phyloP scores from a whole-genome alignment of 2,113 vertebrate genomes.

The Thamnaconus septentrionalis region DNA sequence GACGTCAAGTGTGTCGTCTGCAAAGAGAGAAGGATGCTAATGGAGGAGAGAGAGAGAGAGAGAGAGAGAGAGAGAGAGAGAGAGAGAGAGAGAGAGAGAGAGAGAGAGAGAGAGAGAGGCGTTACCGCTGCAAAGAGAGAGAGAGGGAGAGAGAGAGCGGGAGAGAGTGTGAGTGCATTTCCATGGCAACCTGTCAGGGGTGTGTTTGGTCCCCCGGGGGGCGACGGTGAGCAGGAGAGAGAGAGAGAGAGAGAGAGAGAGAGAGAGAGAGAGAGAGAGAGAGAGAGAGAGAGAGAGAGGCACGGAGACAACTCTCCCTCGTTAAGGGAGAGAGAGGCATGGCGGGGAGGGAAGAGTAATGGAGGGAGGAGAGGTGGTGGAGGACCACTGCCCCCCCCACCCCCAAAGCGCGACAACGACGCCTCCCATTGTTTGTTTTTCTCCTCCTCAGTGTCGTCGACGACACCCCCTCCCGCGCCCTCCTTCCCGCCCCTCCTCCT shows the following conservation, averaged over 20 bases:
- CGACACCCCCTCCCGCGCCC: conserved; percentile 11
- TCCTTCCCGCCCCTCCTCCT: not conserved
- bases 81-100: conserved; percentile 13
- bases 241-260: conserved; percentile 38
- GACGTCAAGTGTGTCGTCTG: conserved; percentile 26
- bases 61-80: conserved; percentile 50
- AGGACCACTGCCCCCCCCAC: not conserved
- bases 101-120: conserved; percentile 41
- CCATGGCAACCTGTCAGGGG: conserved; percentile 72
- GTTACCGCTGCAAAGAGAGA: too few species aligned
- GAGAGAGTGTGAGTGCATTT: conserved; percentile 53
- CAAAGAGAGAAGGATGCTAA: conserved; percentile 55
- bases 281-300: conserved; percentile 47
- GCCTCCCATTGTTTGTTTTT: conserved; percentile 42
- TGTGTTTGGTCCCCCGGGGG: conserved; percentile 68
- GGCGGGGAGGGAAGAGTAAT: conserved; percentile 41
- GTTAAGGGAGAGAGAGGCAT: conserved; percentile 52
- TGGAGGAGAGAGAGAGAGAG: conserved; percentile 46
- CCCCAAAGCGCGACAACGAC: not conserved
- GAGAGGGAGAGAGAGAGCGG: conserved; percentile 19
- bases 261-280: conserved; percentile 48
- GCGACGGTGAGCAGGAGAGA: conserved; percentile 51
- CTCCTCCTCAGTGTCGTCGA: not conserved
- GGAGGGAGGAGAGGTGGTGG: conserved; percentile 29
- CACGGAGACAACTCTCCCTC: conserved; percentile 61